phyloP scores from a whole-genome alignment of 1,140 invertebrate genomes.

The Tetragnatha versicolor region DNA sequence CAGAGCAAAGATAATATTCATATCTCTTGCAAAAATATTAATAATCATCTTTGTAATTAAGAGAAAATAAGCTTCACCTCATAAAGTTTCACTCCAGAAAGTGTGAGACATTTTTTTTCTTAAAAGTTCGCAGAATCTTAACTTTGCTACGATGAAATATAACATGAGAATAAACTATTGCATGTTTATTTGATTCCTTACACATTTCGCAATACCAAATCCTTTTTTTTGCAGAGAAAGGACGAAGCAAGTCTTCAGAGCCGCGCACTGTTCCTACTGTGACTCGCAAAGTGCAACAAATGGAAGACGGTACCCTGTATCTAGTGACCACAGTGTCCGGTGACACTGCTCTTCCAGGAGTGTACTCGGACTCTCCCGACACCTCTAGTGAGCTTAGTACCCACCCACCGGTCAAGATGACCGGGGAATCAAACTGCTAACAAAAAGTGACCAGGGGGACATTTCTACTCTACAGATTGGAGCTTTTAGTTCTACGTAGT shows the following conservation, averaged over 20 bases:
- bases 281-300: slow-evolving; percentile 45
- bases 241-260: slow-evolving; percentile 22
- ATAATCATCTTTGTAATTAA: no score
- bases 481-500: no score
- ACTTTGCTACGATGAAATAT: no score
- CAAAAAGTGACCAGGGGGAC: not conserved
- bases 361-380: slow-evolving; percentile 49
- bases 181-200: no score
- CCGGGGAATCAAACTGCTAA: slow-evolving; percentile 48
- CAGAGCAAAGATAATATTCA: no score
- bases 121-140: no score
- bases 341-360: slow-evolving; percentile 37
- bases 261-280: slow-evolving; percentile 23
- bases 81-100: no score
- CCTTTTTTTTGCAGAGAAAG: slow-evolving; percentile 21
- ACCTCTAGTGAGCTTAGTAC: slow-evolving; percentile 40
- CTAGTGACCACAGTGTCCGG: slow-evolving; percentile 50
- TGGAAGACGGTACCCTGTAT: slow-evolving; percentile 40
- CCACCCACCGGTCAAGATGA: slow-evolving; percentile 44
- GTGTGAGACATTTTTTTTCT: no score
- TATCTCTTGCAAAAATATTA: not conserved
- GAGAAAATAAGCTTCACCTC: no score
- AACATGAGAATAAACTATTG: no score
- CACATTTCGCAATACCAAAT: no score
- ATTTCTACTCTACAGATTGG: no score